phyloP scores from a whole-genome alignment of 2,888 invertebrate genomes.

The Allygus modestus region DNA sequence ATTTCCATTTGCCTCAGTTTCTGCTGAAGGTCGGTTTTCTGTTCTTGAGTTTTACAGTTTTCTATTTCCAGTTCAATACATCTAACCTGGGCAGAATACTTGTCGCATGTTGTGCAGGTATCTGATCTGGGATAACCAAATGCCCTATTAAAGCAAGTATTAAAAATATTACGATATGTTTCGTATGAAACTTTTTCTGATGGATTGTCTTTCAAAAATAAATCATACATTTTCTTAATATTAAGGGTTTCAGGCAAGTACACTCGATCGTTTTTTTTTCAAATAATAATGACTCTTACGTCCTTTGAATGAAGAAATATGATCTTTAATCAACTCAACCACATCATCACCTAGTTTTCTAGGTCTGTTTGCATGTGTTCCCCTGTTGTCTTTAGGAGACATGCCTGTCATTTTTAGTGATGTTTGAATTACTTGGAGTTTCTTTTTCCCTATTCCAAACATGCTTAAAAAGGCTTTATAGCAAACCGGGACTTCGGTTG shows the following conservation, averaged over 20 bases:
- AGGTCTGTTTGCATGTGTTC: not conserved
- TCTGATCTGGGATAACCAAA: constrained; percentile 29
- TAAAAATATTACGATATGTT: no score
- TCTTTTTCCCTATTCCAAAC: constrained; percentile 48
- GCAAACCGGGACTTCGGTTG: not conserved
- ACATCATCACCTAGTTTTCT: constrained; percentile 30
- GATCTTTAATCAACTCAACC: constrained; percentile 14
- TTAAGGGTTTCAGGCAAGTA: not conserved
- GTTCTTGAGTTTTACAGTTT: constrained; percentile 26
- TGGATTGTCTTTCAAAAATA: not conserved
- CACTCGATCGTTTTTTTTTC: constrained; percentile 5
- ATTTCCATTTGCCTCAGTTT: no score
- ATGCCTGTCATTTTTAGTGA: constrained; percentile 35
- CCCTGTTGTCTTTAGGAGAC: constrained; percentile 25
- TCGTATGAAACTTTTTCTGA: no score
- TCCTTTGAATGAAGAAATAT: constrained; percentile 39
- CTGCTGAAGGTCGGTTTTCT: not conserved
- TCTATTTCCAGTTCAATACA: no score
- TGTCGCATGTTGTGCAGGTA: not conserved
- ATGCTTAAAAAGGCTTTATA: no score
- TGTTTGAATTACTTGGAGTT: constrained; percentile 24
- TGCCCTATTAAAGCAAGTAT: not conserved
- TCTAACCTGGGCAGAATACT: constrained; percentile 20
- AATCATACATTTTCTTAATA: not conserved
- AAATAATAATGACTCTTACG: constrained; percentile 15